Evolutionary conservation across 37 sponge, comb jelly and placozoan genomes (phyloP).

Genomic region (Chondrosia reniformis): DNA sequence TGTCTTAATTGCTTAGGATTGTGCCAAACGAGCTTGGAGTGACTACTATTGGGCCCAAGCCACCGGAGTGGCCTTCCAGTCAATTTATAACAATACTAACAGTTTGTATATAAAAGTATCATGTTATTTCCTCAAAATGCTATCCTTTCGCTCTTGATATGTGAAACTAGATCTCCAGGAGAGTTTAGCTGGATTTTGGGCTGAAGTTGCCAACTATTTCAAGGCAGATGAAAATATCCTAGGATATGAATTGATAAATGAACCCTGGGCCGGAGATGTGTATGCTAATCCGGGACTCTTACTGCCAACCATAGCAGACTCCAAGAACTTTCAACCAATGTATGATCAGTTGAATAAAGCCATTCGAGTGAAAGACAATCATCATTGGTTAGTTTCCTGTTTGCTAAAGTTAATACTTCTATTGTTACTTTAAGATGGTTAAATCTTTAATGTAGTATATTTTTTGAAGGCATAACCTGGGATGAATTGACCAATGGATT

Average conservation of each 20-base stretch:
- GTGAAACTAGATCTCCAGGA: conserved; percentile 68
- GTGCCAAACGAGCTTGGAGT: conserved; percentile 63
- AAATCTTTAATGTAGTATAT: conserved; percentile 66
- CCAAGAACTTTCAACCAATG: conserved; percentile 55
- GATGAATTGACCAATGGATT: conserved; percentile 74
- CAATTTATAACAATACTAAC: conserved; percentile 74
- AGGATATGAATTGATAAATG: conserved; percentile 93
- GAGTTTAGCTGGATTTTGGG: conserved; percentile 73
- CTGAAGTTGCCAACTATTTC: conserved; percentile 69
- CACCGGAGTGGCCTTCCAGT: conserved; percentile 66
- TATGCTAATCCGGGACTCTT: conserved; percentile 51
- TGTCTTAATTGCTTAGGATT: conserved; percentile 27
- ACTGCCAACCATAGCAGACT: conserved; percentile 65
- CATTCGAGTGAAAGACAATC: conserved; percentile 16
- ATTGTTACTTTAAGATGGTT: neutral
- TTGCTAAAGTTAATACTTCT: neutral
- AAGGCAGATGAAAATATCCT: conserved; percentile 50
- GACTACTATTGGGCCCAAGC: conserved; percentile 62
- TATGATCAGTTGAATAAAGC: conserved; percentile 65
- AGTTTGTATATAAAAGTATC: conserved; percentile 30
- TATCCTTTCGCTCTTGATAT: too few species aligned
- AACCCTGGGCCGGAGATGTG: conserved; percentile 88
- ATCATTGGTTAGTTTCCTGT: conserved; percentile 1
- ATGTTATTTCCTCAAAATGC: too few species aligned
- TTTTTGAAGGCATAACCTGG: conserved; percentile 83